Conservation (phyloP, 2,113 vertebrate species). For the Syngnathoides biaculeatus region DNA sequence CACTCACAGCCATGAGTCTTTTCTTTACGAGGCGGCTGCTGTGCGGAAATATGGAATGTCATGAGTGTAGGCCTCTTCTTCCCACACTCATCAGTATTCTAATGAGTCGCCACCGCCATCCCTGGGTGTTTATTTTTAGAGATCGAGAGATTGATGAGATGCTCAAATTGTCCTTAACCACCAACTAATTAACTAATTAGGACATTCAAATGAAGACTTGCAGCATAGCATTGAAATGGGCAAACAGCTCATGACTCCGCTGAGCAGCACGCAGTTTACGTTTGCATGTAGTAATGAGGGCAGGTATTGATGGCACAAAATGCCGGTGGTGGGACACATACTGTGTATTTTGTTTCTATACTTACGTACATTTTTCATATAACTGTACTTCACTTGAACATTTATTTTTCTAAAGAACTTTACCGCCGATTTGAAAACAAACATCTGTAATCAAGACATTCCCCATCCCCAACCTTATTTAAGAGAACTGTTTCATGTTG, state of each 20-base stretch:
- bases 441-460: no score
- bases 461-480: no score
- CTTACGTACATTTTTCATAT: no score
- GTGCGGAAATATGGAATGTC: slow-evolving; percentile 60
- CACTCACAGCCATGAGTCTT: slow-evolving; percentile 38
- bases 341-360: no score
- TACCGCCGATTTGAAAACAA: no score
- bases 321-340: neutral
- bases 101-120: slow-evolving; percentile 69
- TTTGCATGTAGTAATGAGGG: slow-evolving; percentile 36
- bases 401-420: no score
- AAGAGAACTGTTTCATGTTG: no score
- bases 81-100: slow-evolving; percentile 72
- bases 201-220: slow-evolving; percentile 77
- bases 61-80: slow-evolving; percentile 55
- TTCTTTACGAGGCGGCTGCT: slow-evolving; percentile 40
- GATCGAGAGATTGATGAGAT: slow-evolving; percentile 76
- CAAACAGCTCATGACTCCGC: slow-evolving; percentile 60
- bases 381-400: no score
- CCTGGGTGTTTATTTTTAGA: slow-evolving; percentile 75
- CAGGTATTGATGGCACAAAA: slow-evolving; percentile 40
- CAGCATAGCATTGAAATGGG: slow-evolving; percentile 57
- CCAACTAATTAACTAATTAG: slow-evolving; percentile 81
- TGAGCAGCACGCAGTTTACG: slow-evolving; percentile 22
- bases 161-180: slow-evolving; percentile 77